These are phyloP conservation scores for Leptocoma aspasia DNA, from an alignment of 2,113 vertebrate genomes.

Conservation along the genomic window DNA sequence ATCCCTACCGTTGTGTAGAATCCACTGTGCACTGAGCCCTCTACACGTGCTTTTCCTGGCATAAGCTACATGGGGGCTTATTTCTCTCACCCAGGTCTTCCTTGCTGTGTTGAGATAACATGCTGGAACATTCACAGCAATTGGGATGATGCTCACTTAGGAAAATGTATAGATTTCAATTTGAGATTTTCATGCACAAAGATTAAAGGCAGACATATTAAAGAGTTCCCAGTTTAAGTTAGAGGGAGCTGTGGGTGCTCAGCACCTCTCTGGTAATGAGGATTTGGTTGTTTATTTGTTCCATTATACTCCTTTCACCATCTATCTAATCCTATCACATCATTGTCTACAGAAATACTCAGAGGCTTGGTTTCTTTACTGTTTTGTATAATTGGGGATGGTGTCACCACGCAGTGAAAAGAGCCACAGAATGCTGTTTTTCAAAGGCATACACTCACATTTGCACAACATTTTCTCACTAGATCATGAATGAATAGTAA, in stretches of 20 bases:
- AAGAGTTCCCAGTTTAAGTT: not conserved
- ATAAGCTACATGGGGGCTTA: not conserved
- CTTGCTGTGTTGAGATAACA: not conserved
- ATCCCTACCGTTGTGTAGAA: not conserved
- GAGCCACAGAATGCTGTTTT: constrained; percentile 34
- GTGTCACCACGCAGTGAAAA: constrained; percentile 55
- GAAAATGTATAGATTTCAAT: constrained; percentile 8
- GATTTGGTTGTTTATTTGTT: constrained; percentile 51
- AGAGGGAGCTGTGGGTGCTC: not conserved
- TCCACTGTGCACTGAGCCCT: not conserved
- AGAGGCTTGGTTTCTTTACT: constrained; percentile 19
- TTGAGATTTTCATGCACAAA: not conserved
- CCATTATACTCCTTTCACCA: constrained; percentile 27
- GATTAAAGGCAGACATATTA: not conserved
- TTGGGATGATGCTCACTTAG: not conserved
- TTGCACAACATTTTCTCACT: constrained; percentile 14
- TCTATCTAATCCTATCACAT: constrained; percentile 32
- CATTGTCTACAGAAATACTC: constrained; percentile 42
- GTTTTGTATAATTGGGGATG: constrained; percentile 31
- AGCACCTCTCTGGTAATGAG: not conserved
- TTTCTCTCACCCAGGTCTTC: not conserved
- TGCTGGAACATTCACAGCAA: not conserved
- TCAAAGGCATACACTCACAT: not conserved
- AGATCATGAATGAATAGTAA: constrained; percentile 21
- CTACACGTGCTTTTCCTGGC: rapidly evolving